A percentile compares a stretch with the other conserved stretches of the same genome.
phyloP scores from a whole-genome alignment of 2,888 invertebrate species.

The Nemotelus nigrinus region DNA sequence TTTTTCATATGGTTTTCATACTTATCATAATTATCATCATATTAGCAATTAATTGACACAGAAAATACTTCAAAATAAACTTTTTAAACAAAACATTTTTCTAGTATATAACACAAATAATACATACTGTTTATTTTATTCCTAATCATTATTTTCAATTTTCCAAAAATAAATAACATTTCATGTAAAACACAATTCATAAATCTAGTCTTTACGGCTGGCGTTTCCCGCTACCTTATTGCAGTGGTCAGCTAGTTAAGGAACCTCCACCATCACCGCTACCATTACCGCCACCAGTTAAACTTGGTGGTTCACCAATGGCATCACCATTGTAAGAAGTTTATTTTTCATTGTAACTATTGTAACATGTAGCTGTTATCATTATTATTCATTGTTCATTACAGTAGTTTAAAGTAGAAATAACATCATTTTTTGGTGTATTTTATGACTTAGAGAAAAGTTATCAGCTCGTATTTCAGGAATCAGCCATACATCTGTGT shows the following conservation, averaged over 20 bases:
- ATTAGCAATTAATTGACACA: too few species aligned
- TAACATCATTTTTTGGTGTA: background rate
- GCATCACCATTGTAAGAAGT: slow-evolving; percentile 74
- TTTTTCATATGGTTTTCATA: too few species aligned
- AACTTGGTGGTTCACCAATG: slow-evolving; percentile 76
- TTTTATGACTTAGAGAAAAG: too few species aligned
- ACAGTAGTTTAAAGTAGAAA: slow-evolving; percentile 53
- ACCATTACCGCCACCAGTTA: slow-evolving; percentile 81
- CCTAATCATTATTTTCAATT: slow-evolving; percentile 28
- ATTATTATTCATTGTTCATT: slow-evolving; percentile 47
- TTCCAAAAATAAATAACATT: slow-evolving; percentile 16
- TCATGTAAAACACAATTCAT: slow-evolving; percentile 55
- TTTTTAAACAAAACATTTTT: slow-evolving; percentile 34
- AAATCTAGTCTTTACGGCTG: slow-evolving; percentile 89
- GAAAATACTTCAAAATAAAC: too few species aligned
- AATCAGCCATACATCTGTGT: too few species aligned
- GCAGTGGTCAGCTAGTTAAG: slow-evolving; percentile 80
- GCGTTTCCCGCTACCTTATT: slow-evolving; percentile 96
- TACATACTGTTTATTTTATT: slow-evolving; percentile 20
- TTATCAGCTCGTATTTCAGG: too few species aligned
- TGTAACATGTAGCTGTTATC: background rate
- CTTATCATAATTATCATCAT: too few species aligned
- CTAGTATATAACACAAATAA: slow-evolving; percentile 29
- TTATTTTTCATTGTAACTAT: background rate
- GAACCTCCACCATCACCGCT: slow-evolving; percentile 82